Conservation (phyloP, 2,113 vertebrate species). For the Salvelinus sp. region DNA sequence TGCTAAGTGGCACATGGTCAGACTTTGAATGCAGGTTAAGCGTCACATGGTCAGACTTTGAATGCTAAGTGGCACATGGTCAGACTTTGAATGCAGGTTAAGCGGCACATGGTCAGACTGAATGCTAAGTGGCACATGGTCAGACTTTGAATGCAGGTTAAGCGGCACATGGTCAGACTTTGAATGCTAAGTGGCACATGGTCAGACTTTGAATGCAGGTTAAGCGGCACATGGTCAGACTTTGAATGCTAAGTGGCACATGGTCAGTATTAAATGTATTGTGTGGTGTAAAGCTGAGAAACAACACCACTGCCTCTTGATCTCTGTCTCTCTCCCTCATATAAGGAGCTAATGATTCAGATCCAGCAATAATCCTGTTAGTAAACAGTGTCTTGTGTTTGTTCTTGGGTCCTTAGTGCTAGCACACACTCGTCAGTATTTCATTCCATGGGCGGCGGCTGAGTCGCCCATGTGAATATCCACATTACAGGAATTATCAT, state of each 20-base stretch:
- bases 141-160: background rate
- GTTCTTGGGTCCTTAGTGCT: too few species aligned
- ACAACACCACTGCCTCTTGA: background rate
- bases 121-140: too few species aligned
- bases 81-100: background rate
- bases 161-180: conserved; percentile 2
- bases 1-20: background rate
- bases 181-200: background rate
- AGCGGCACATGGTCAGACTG: background rate
- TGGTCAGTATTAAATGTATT: conserved; percentile 7
- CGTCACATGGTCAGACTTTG: background rate
- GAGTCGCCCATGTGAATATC: too few species aligned
- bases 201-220: background rate
- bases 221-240: conserved; percentile 5
- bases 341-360: too few species aligned
- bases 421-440: too few species aligned
- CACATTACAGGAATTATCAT: too few species aligned
- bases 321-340: conserved; percentile 22
- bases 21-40: background rate
- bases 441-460: too few species aligned
- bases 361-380: too few species aligned
- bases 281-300: conserved; percentile 19
- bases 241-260: background rate
- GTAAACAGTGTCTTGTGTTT: too few species aligned
- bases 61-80: too few species aligned